Conservation (phyloP, 92 coral and sea anemone species). For the Porites evermanni region DNA sequence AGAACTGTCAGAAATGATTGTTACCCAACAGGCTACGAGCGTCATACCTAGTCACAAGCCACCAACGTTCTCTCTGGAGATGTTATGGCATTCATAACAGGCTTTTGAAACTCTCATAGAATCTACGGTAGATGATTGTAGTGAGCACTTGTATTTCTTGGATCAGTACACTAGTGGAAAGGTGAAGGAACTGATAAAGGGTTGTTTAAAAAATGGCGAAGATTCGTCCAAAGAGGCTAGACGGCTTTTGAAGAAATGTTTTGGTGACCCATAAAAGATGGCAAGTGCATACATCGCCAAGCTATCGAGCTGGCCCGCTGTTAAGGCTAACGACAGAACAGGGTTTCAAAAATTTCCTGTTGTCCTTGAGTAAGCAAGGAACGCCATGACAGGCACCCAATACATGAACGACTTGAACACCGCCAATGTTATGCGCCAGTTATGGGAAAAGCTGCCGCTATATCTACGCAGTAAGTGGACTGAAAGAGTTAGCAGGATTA, state of each 20-base stretch:
- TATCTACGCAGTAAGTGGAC: slow-evolving; percentile 68
- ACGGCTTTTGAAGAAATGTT: slow-evolving; percentile 58
- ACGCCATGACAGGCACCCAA: no score
- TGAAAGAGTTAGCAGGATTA: slow-evolving; percentile 56
- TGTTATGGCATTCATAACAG: slow-evolving; percentile 28
- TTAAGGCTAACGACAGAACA: slow-evolving; percentile 61
- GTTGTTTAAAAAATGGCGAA: slow-evolving; percentile 51
- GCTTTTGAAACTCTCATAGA: slow-evolving; percentile 38
- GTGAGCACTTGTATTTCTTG: slow-evolving; percentile 66
- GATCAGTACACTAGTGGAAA: slow-evolving; percentile 74
- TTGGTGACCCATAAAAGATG: slow-evolving; percentile 68
- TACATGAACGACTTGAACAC: slow-evolving; percentile 56
- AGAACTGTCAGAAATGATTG: slow-evolving; percentile 70
- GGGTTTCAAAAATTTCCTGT: slow-evolving; percentile 67
- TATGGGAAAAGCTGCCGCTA: slow-evolving; percentile 66
- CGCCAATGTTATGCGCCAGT: slow-evolving; percentile 58
- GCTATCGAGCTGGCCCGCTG: slow-evolving; percentile 63
- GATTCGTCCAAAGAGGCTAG: slow-evolving; percentile 62
- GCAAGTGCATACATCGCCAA: slow-evolving; percentile 53
- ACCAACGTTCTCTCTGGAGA: slow-evolving; percentile 58
- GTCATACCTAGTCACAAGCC: slow-evolving; percentile 41
- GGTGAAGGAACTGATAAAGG: slow-evolving; percentile 67
- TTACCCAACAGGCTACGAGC: slow-evolving; percentile 22
- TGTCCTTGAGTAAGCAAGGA: slow-evolving; percentile 47
- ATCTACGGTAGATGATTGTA: slow-evolving; percentile 61